Conservation (phyloP, 2,113 vertebrate species). For the Haplochromis burtoni region DNA sequence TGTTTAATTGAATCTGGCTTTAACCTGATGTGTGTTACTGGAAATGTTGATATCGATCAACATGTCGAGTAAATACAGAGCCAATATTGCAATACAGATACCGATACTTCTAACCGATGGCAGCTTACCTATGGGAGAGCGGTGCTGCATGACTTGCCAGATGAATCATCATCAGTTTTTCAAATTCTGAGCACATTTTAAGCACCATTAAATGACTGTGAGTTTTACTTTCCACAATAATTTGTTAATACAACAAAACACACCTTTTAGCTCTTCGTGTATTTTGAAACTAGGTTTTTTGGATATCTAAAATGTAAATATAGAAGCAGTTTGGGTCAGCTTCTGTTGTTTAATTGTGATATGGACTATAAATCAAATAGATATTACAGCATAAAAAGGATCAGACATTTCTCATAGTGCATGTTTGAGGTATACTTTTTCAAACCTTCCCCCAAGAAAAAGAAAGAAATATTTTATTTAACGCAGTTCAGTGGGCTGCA, state of each 20-base stretch:
- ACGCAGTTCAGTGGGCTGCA: background rate
- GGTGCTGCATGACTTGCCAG: background rate
- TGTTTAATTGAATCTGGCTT: background rate
- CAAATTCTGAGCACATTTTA: background rate
- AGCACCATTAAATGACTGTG: background rate
- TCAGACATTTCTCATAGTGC: background rate
- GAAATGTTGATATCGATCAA: background rate
- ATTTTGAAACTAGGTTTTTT: background rate
- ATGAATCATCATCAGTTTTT: background rate
- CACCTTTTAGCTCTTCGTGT: background rate
- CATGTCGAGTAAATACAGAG: background rate
- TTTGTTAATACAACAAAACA: background rate
- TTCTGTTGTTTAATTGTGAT: background rate
- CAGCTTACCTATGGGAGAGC: fast-evolving
- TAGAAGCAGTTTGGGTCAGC: background rate
- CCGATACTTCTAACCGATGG: background rate
- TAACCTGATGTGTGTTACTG: background rate
- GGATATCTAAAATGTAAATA: background rate
- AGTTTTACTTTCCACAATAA: background rate
- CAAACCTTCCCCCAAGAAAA: background rate
- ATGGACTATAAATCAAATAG: background rate
- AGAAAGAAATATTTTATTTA: background rate
- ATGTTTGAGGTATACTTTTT: background rate
- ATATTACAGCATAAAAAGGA: background rate
- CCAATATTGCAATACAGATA: background rate